Conservation (phyloP, 2,113 vertebrate species). For the Psophia crepitans region DNA sequence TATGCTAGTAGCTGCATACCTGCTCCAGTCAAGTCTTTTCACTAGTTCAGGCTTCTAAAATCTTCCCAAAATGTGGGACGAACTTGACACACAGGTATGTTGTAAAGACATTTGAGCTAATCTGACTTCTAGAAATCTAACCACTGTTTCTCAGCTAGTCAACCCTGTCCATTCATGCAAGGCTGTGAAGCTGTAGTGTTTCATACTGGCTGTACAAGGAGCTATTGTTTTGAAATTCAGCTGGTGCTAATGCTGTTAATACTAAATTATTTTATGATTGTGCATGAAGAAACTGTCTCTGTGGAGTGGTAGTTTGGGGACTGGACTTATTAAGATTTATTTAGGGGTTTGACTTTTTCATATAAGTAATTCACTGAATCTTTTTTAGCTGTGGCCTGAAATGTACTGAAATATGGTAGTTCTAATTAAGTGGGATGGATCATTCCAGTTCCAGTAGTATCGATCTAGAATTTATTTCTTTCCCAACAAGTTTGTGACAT, state of each 20-base stretch:
- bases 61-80: background rate
- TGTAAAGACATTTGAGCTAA: background rate
- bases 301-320: background rate
- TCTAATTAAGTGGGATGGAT: slow-evolving; percentile 72
- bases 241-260: background rate
- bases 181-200: background rate
- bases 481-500: slow-evolving; percentile 58
- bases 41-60: background rate
- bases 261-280: background rate
- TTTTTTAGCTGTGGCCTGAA: slow-evolving; percentile 33
- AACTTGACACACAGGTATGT: background rate
- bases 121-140: background rate
- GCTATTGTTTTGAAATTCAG: background rate
- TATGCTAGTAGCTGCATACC: rapidly evolving
- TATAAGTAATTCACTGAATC: background rate
- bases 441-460: slow-evolving; percentile 63
- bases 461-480: slow-evolving; percentile 74
- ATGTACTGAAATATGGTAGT: slow-evolving; percentile 37
- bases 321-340: background rate
- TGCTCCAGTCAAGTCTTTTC: background rate
- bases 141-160: background rate
- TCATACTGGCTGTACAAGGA: background rate
- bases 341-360: background rate
- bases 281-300: background rate
- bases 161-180: rapidly evolving